Percentiles rank a stretch among this genome's conserved stretches.
phyloP scores from a whole-genome alignment of 1,140 invertebrate genomes.

The Cyphomyrmex costatus region DNA sequence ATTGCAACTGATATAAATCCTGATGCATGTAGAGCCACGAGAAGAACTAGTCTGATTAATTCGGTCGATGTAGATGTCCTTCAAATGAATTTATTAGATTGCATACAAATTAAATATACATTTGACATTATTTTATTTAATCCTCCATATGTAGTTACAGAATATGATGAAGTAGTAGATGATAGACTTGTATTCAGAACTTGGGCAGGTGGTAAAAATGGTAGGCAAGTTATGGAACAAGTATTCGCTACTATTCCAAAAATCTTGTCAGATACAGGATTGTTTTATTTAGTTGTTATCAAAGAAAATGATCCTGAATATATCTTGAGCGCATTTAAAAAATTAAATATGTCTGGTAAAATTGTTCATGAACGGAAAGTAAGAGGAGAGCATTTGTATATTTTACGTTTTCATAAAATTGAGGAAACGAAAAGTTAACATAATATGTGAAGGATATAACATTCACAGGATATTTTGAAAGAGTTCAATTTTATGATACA shows the following conservation, averaged over 20 bases:
- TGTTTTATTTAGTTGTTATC: slow-evolving; percentile 95
- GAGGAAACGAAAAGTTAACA: not conserved
- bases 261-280: slow-evolving; percentile 90
- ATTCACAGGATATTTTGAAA: not conserved
- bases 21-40: slow-evolving; percentile 91
- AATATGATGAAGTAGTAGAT: slow-evolving; percentile 89
- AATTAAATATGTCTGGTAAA: slow-evolving; percentile 88
- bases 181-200: slow-evolving; percentile 88
- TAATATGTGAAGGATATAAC: not conserved
- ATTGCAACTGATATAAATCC: slow-evolving; percentile 95
- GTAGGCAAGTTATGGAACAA: slow-evolving; percentile 93
- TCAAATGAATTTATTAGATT: slow-evolving; percentile 89
- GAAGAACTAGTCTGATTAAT: slow-evolving; percentile 90
- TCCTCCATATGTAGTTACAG: slow-evolving; percentile 98
- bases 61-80: slow-evolving; percentile 89
- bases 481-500: not conserved
- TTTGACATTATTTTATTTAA: slow-evolving; percentile 98
- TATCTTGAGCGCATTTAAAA: slow-evolving; percentile 89
- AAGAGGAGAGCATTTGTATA: slow-evolving; percentile 90
- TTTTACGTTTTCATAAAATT: slow-evolving; percentile 88
- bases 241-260: slow-evolving; percentile 90
- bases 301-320: slow-evolving; percentile 95
- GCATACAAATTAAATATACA: slow-evolving; percentile 84
- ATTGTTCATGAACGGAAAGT: slow-evolving; percentile 90
- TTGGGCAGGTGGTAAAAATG: slow-evolving; percentile 95